These are phyloP conservation scores for Pangasius mekongensis DNA, from an alignment of 2,797 vertebrate genomes.

Conservation along the genomic window DNA sequence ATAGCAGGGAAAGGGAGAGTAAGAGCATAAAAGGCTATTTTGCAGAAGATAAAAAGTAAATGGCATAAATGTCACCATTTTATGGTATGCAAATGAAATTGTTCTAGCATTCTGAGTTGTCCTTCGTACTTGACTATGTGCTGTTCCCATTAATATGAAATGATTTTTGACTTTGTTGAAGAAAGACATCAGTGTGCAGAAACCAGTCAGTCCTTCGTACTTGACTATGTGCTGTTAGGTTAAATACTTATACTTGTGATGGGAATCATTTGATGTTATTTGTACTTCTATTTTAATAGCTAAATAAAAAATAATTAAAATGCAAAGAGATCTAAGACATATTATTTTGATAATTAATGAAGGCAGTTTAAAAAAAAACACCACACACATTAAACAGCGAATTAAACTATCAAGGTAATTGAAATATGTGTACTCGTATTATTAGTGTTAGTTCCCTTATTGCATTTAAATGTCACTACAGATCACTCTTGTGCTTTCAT, in stretches of 20 bases:
- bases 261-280: neutral
- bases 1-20: conserved; percentile 20
- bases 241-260: neutral
- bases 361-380: neutral
- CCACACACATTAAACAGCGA: neutral
- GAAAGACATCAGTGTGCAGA: neutral
- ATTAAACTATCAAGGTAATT: neutral
- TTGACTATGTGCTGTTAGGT: neutral
- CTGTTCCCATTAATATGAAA: conserved; percentile 9
- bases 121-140: neutral
- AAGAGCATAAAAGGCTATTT: conserved; percentile 38
- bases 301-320: neutral
- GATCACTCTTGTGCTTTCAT: neutral
- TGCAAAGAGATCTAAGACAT: neutral
- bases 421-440: neutral
- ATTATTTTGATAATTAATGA: neutral
- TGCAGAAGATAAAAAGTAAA: conserved; percentile 46
- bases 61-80: conserved; percentile 49
- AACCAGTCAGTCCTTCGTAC: neutral
- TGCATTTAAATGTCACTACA: conserved; percentile 3
- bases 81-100: conserved; percentile 18
- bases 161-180: conserved; percentile 8
- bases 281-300: neutral
- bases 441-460: neutral
- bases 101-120: neutral